Conservation (phyloP, 1,140 invertebrate species). For the Dysdera silvatica region DNA sequence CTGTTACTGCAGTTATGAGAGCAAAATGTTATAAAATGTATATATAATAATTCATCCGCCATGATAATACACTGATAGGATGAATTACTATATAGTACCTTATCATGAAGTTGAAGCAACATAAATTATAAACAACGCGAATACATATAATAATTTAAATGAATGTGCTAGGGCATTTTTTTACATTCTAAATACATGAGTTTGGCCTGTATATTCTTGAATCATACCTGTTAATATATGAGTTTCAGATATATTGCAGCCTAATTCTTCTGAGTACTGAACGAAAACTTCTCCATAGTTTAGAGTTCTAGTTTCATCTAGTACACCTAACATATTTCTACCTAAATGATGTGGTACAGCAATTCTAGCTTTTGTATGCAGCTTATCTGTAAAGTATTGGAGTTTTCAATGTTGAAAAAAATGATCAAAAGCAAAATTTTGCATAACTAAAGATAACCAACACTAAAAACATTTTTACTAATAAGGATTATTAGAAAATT, state of each 20-base stretch:
- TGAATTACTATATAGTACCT: too few species aligned
- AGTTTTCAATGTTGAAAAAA: not conserved
- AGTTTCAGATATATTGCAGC: constrained; percentile 5
- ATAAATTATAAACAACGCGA: too few species aligned
- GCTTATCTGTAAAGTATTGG: constrained; percentile 23
- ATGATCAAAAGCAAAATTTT: too few species aligned
- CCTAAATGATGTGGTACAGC: constrained; percentile 37
- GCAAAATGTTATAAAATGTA: too few species aligned
- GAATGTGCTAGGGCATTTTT: too few species aligned
- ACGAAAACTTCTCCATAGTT: constrained; percentile 44
- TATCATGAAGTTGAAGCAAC: too few species aligned
- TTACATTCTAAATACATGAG: too few species aligned
- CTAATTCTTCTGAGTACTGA: constrained; percentile 38
- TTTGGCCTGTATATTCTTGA: too few species aligned
- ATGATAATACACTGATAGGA: too few species aligned
- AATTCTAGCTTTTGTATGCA: constrained; percentile 37
- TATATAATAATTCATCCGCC: too few species aligned
- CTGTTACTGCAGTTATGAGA: too few species aligned
- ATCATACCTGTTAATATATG: constrained; percentile 15
- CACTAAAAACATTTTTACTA: not conserved
- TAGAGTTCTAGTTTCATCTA: constrained; percentile 41
- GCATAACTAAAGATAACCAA: not conserved
- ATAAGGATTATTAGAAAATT: not conserved
- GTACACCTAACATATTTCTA: constrained; percentile 42
- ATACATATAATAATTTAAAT: too few species aligned